phyloP scores from a whole-genome alignment of 2,888 invertebrate species.

The Tipula unca region DNA sequence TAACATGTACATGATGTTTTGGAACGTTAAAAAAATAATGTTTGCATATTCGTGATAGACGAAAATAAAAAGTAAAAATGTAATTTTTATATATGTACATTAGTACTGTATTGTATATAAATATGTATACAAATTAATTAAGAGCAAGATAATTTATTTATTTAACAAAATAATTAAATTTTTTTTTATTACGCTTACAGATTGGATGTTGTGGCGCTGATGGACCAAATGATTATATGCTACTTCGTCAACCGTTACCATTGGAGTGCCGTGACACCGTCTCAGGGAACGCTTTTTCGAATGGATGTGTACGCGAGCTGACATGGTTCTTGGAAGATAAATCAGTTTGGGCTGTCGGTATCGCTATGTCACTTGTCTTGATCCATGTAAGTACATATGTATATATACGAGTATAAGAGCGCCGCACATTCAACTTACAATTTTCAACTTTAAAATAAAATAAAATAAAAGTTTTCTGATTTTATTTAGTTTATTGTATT shows the following conservation, averaged over 20 bases:
- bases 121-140: not conserved
- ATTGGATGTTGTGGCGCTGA: constrained; percentile 87
- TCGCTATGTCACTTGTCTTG: constrained; percentile 67
- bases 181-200: constrained; percentile 38
- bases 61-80: not conserved
- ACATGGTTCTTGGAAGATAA: constrained; percentile 83
- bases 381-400: constrained; percentile 65
- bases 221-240: constrained; percentile 74
- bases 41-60: not conserved
- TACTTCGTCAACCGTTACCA: constrained; percentile 68
- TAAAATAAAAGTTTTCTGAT: not conserved
- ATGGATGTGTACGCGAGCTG: constrained; percentile 80
- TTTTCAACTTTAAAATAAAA: not conserved
- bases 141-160: not conserved
- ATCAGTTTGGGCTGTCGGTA: constrained; percentile 72
- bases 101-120: too few relatives aligned
- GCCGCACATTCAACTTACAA: not conserved
- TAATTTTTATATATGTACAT: too few relatives aligned
- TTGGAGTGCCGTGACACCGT: constrained; percentile 78
- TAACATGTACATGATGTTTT: not conserved
- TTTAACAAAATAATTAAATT: not conserved
- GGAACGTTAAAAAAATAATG: not conserved
- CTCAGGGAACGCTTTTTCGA: constrained; percentile 80
- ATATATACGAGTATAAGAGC: too few relatives aligned
- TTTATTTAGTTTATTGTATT: not conserved